Conservation (phyloP, 2,888 invertebrate genomes). For the Busseola fusca region DNA sequence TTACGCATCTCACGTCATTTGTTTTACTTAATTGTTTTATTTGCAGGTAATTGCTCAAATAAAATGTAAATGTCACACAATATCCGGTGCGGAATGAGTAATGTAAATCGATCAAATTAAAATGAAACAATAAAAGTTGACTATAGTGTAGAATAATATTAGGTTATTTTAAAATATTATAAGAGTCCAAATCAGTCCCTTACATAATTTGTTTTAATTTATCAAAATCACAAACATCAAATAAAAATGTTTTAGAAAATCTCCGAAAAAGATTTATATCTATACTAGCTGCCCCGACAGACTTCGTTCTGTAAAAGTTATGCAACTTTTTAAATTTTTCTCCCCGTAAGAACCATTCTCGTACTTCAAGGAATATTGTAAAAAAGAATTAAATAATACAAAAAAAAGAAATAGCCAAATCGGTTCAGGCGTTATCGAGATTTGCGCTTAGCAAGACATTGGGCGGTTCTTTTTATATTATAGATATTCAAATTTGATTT, state of each 20-base stretch:
- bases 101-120: slow-evolving; percentile 13
- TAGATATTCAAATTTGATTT: no score
- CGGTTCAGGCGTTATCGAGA: no score
- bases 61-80: slow-evolving; percentile 70
- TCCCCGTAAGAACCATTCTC: no score
- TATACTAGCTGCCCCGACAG: no score
- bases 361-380: no score
- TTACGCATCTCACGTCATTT: slow-evolving; percentile 74
- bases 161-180: background rate
- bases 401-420: no score
- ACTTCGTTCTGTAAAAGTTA: no score
- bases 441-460: no score
- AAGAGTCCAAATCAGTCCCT: background rate
- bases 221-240: no score
- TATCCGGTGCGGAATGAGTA: slow-evolving; percentile 66
- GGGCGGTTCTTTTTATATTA: no score
- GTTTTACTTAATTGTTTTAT: slow-evolving; percentile 82
- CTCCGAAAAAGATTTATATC: background rate
- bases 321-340: no score
- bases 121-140: background rate
- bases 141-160: background rate
- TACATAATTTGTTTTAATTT: background rate
- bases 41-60: slow-evolving; percentile 75
- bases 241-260: background rate
- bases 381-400: no score